A percentile compares a stretch with the other conserved stretches of the same genome.
phyloP scores from a whole-genome alignment of 2,888 invertebrate genomes.

The Bruchidius siliquastri region DNA sequence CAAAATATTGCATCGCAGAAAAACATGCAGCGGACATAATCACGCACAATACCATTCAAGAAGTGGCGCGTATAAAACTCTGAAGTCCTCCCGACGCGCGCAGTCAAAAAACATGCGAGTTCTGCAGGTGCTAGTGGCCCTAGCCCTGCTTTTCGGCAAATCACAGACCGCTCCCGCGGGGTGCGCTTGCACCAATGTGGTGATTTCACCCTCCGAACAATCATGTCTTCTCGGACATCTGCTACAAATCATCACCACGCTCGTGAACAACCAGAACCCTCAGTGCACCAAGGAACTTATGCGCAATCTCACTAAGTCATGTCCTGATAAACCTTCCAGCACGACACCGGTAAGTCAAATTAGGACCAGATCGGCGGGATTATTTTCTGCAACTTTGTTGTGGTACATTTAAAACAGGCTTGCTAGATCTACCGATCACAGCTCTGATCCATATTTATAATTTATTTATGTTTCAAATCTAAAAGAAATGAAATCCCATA shows the following conservation, averaged over 20 bases:
- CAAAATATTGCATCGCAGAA: constrained; percentile 6
- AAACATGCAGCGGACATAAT: not conserved
- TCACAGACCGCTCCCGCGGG: constrained; percentile 16
- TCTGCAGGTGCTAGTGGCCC: constrained; percentile 12
- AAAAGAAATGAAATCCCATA: no score
- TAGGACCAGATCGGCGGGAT: no score
- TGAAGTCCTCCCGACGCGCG: not conserved
- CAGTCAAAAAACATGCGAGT: not conserved
- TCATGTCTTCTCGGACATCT: constrained; percentile 34
- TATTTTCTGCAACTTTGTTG: no score
- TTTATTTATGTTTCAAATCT: no score
- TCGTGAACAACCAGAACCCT: constrained; percentile 25
- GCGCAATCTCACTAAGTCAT: not conserved
- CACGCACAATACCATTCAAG: constrained; percentile 3
- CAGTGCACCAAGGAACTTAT: not conserved
- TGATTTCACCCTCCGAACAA: constrained; percentile 27
- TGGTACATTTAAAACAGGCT: no score
- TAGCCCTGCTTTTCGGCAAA: constrained; percentile 3
- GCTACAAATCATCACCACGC: constrained; percentile 30
- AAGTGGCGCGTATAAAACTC: constrained; percentile 5
- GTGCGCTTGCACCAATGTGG: constrained; percentile 19
- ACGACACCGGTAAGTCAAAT: not conserved
- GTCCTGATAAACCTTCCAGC: not conserved
- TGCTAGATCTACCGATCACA: no score
- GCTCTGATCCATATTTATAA: no score